Evolutionary conservation across 2,797 vertebrate species (phyloP).

Genomic region (Tragelaphus eurycerus): DNA sequence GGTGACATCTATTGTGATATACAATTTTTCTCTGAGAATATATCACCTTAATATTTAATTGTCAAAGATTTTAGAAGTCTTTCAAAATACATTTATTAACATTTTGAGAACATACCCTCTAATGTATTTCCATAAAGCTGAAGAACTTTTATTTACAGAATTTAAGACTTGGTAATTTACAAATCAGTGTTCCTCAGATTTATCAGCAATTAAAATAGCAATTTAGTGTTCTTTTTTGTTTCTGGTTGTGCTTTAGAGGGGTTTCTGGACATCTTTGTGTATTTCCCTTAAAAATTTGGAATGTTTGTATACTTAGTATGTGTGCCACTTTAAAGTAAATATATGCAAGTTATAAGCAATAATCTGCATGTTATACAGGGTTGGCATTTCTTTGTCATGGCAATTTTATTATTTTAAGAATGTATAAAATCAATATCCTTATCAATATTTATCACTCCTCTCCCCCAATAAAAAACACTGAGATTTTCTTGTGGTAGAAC

Average conservation of each 20-base stretch:
- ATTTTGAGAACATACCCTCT: slow-evolving; percentile 38
- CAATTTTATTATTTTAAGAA: slow-evolving; percentile 34
- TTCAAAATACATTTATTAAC: slow-evolving; percentile 7
- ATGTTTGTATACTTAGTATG: slow-evolving; percentile 54
- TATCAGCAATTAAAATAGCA: slow-evolving; percentile 1
- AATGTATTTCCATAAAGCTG: slow-evolving; percentile 31
- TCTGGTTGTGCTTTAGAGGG: slow-evolving; percentile 27
- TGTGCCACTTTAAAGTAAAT: slow-evolving; percentile 60
- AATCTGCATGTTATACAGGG: slow-evolving; percentile 81
- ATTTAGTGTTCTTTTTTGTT: slow-evolving; percentile 20
- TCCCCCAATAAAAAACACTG: not conserved
- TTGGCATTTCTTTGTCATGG: slow-evolving; percentile 40
- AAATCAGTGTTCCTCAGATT: slow-evolving; percentile 26
- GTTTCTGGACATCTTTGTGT: not conserved
- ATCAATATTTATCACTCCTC: not conserved
- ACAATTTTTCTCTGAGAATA: not conserved
- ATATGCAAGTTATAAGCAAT: slow-evolving; percentile 84
- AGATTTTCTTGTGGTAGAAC: slow-evolving; percentile 53
- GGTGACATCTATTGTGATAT: not conserved
- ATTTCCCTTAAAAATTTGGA: slow-evolving; percentile 42
- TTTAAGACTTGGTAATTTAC: slow-evolving; percentile 23
- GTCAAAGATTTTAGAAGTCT: slow-evolving; percentile 49
- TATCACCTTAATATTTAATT: slow-evolving; percentile 34
- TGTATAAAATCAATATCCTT: not conserved
- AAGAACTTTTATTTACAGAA: slow-evolving; percentile 54